Evolutionary conservation across 2,113 vertebrate species (phyloP), one percentile per base, ranked within the genome.

Genomic region (Geothlypis trichas): DNA sequence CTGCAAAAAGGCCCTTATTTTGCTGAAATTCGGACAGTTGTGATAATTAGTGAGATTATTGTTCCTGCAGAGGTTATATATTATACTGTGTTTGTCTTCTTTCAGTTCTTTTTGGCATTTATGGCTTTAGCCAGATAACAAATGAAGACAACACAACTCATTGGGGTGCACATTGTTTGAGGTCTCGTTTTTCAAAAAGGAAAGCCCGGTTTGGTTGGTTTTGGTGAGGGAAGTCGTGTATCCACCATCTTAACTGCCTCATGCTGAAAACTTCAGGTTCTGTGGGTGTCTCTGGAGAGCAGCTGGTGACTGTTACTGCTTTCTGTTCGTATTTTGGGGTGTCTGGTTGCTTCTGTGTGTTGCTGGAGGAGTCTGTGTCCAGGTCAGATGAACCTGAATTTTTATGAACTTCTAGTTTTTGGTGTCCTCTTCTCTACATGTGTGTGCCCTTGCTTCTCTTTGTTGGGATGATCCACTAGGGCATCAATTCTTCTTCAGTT

Each of bases 231-330:
- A 55, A 63, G 30, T 66, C 2, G 0, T 3, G 4, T 35, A 3
- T 30, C n/a, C 46, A 47, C 11, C 28, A 63, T 65, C 61, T 81
- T 55, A 39, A 2, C 23, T 67, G 19, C 33, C 41, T 79, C n/a
- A 18, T 0, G 0, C 24, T 18, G 39, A n/a, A 79, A 47, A n/a
- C 5, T 37, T 30, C 2, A 2, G 10, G 15, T 68, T 77, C 44
- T 51, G 15, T 85, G 58, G 27, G 5, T 65, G 2, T 92, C 63
- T 73, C 35, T 73, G 15, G 46, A 24, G 30, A 59, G 3, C 31
- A 57, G 21, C 7, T 79, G 33, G 4, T 65, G 59, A 7, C 41
- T 65, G 1, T 18, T 57, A 2, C 13, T 46, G 37, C 55, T 58
- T 84, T 87, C 31, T 77, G 28, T 4, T 21, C 7, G 0, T 44